Base-by-base conservation (phyloP, 1,140 invertebrate genomes). In the Caerostris darwini region DNA sequence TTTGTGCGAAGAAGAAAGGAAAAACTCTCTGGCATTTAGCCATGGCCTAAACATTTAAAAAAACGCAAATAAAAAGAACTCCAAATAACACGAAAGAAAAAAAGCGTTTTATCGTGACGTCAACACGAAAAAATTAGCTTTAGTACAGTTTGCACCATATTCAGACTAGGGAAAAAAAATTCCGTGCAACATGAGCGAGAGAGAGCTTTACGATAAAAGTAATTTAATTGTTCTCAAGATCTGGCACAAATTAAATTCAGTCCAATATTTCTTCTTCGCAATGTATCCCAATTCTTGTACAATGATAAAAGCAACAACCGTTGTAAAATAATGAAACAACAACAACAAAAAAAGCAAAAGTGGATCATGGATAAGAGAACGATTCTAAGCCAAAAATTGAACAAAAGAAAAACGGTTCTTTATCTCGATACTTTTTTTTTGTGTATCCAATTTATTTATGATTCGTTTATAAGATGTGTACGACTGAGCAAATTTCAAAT, bases 161-260 rank as follows among this genome's bases (percentile, higher is more conserved):
- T 19, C 34, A 34, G 34, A 34, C 34, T 34, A 34, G 14, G 17
- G 17, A 64, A 7, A 69, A 69, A 69, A 69, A 69, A 7, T 19
- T 34, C 34, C 34, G 67, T 69, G n/a, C 67, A 19, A 4, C 67
- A 69, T 19, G 67, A 69, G 67, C 14, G 19, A 69, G 19, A 69
- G 19, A 69, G 67, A 19, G 67, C 19, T 69, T 5, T n/a, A 17
- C n/a, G 67, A 69, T 69, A 3, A 69, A 69, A 69, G 67, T 69
- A 69, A 69, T 69, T 69, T 34, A 69, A 69, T 69, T 69, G 67
- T 69, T n/a, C n/a, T 69, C 67, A 69, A 69, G 67, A 69, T 69
- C 67, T 69, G 19, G 67, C 14, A n/a, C 67, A 69, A 69, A 69
- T 69, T 69, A n/a, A 69, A 69, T 69, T 34, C 19, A 7, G 5